Evolutionary conservation across 2,113 vertebrate species (phyloP), one percentile per base, ranked within the genome.

Genomic region (Taurulus bubalis): DNA sequence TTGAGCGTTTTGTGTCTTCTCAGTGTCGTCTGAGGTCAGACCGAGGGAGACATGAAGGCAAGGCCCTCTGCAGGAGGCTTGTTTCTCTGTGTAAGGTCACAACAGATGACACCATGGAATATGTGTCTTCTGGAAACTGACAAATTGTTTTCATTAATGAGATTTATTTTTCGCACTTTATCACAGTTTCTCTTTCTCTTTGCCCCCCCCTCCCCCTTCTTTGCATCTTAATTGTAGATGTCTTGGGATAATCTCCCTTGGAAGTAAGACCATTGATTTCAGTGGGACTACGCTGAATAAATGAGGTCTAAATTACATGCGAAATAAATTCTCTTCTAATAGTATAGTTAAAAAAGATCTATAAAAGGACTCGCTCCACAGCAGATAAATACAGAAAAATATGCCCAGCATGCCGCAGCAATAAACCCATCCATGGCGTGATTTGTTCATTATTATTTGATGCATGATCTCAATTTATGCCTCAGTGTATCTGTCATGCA

Each of bases 361-460:
- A 64, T 76, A 30, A 75, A 81, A 11, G 38, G 28, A 49, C 8
- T 63, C 2, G 6, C 28, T 10, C 18, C 12, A 6, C 0, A 24
- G 0, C 0, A 34, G 53, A 84, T 49, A 28, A 75, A 71, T 63
- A 34, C 66, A 78, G 28, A 24, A 45, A 2, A 62, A 59, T 1
- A 70, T 18, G 34, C 26, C 14, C 22, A 49, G 34, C 32, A 32
- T 14, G 8, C 82, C 0, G 2, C 66, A 51, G 71, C 45, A 65
- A 34, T 59, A 65, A 28, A 68, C 51, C 53, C 63, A 26, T 56
- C 7, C 30, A 10, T 5, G 66, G 12, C 49, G 9, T 73, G 65
- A 87, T 82, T 64, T 86, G 72, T 86, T 87, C 72, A 82, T 58
- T 83, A 83, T 83, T 55, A 88, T 87, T 75, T 81, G 66, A 80